Evolutionary conservation across 2,888 invertebrate species (phyloP).

Genomic region (Zygaena filipendulae): DNA sequence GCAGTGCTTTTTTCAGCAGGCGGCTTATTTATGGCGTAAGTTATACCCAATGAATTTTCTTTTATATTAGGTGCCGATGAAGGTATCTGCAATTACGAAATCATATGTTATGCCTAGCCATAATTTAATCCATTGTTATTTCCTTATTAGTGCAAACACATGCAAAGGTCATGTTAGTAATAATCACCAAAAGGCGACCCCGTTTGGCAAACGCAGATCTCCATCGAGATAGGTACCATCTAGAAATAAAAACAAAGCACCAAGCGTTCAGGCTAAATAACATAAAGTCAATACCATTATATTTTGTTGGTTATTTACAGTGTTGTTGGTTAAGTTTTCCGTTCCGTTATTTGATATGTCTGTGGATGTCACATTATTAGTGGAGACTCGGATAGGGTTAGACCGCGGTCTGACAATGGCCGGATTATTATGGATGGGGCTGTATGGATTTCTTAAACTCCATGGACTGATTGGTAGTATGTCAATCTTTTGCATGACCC

Average conservation of each 20-base stretch:
- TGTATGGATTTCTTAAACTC: conserved; percentile 70
- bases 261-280: conserved; percentile 62
- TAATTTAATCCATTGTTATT: too few species aligned
- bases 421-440: conserved; percentile 69
- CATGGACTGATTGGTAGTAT: conserved; percentile 70
- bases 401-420: conserved; percentile 66
- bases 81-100: conserved; percentile 65
- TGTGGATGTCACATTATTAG: conserved; percentile 72
- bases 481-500: conserved; percentile 69
- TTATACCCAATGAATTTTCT: conserved; percentile 60
- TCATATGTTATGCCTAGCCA: conserved; percentile 51
- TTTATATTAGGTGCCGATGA: conserved; percentile 63
- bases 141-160: too few species aligned
- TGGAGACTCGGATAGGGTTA: conserved; percentile 72
- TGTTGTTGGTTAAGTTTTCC: conserved; percentile 64
- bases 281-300: conserved; percentile 62
- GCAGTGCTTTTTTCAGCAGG: conserved; percentile 63
- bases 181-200: too few species aligned
- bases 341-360: conserved; percentile 69
- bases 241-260: conserved; percentile 47
- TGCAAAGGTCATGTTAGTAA: too few species aligned
- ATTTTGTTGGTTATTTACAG: conserved; percentile 64
- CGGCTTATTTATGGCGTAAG: conserved; percentile 51
- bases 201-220: too few species aligned
- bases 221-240: too few species aligned